Evolutionary conservation across 2,797 vertebrate genomes (phyloP).

Genomic region (Myiothlypis chrysogaster): DNA sequence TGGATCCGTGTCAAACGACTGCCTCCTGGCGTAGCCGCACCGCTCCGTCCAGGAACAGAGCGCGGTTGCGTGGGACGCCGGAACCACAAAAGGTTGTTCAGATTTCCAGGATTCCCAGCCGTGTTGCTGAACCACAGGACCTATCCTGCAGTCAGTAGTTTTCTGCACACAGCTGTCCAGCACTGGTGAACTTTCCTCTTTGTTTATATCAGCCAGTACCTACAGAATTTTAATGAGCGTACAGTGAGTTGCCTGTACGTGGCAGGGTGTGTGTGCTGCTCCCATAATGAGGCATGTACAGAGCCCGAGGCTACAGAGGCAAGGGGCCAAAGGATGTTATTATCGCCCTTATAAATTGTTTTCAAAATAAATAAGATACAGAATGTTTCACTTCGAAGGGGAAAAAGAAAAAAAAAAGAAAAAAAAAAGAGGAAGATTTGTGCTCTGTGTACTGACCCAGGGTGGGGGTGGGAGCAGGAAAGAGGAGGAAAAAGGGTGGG

Average conservation of each 20-base stretch:
- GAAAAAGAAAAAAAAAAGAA: neutral
- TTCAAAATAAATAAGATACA: conserved; percentile 59
- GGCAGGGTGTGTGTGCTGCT: conserved; percentile 25
- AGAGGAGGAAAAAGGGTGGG: neutral
- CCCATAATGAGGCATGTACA: conserved; percentile 24
- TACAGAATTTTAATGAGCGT: conserved; percentile 49
- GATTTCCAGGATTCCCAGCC: neutral
- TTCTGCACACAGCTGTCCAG: neutral
- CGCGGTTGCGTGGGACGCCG: neutral
- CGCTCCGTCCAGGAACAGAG: neutral
- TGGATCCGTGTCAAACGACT: neutral
- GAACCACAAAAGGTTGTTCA: conserved; percentile 54
- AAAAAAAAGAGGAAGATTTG: neutral
- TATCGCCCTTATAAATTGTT: conserved; percentile 54
- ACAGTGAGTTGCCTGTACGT: conserved; percentile 10
- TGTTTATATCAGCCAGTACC: conserved; percentile 22
- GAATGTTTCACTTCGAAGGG: neutral
- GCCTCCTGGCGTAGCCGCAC: conserved; percentile 44
- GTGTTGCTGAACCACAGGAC: neutral
- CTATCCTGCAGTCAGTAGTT: neutral
- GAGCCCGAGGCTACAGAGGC: conserved; percentile 1
- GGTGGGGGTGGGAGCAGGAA: neutral
- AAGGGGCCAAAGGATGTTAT: conserved; percentile 63
- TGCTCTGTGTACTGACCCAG: neutral
- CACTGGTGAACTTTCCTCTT: neutral